Evolutionary conservation across 2,797 vertebrate species (phyloP), one percentile per base, ranked within the genome.

Genomic region (Pterois miles): DNA sequence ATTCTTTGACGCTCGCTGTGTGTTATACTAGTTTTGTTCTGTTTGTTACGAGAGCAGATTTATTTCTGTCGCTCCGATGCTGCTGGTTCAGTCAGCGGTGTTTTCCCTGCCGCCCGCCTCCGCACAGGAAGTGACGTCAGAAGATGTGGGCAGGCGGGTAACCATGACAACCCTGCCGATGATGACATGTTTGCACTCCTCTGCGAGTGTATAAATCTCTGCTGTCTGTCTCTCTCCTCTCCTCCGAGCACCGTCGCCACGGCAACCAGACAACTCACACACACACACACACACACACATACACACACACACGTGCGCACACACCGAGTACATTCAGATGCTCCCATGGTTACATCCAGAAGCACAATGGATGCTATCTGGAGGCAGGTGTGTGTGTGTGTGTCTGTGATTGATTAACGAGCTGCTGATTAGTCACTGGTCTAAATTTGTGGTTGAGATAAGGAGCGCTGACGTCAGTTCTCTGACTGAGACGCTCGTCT

Each of bases 121-220:
- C 76, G 27, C 86, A 78, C 87, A 85, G 88, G 90, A 91, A 88
- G 86, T 91, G 86, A 86, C 34, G 25, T 84, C 78, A 66, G 29
- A 36, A 23, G 52, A 70, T 82, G 91, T 88, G 88, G 90, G 91
- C 75, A 80, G 88, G 73, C 65, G 6, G 66, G 91, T 92, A 70
- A 78, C 88, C 84, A 76, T 70, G 85, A 58, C 81, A 79, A 90
- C 25, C 68, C 71, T 81, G 73, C 76, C 73, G 76, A 74, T 81
- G 82, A 91, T 89, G 89, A 89, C 80, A 88, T 82, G 84, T 90
- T 87, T 87, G 85, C 69, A 31, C 66, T 67, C 25, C 40, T 77
- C 72, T 81, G 62, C 7, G 46, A 73, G 66, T 36, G 54, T 65
- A 54, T 73, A 77, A 67, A 78, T 69, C 82, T 71, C 63, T 48